Evolutionary conservation across 2,113 vertebrate genomes (phyloP).

Genomic region (Dipodomys spectabilis): DNA sequence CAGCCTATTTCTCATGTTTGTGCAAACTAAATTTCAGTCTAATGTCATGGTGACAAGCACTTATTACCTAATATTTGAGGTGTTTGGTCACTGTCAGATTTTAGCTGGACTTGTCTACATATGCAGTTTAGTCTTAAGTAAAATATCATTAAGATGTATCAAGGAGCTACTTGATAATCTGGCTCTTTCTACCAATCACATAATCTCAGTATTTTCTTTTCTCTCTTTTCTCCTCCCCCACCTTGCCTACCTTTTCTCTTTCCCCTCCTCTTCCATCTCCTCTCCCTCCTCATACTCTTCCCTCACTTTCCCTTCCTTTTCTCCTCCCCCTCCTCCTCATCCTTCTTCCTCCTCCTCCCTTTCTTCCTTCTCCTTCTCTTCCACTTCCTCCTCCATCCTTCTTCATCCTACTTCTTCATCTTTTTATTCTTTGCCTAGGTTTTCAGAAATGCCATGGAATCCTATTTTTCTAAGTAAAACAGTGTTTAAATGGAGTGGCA

Average conservation of each 20-base stretch:
- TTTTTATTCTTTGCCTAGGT: background rate
- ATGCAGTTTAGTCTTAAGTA: background rate
- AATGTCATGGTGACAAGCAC: background rate
- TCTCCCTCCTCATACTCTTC: no score
- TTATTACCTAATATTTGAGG: background rate
- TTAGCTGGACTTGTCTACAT: background rate
- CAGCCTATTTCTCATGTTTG: background rate
- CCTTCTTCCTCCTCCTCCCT: no score
- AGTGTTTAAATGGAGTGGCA: constrained; percentile 33
- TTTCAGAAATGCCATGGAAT: constrained; percentile 34
- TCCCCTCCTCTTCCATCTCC: no score
- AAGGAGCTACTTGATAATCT: background rate
- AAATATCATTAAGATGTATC: background rate
- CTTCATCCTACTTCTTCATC: background rate
- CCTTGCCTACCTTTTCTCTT: no score
- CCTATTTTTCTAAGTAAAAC: constrained; percentile 40
- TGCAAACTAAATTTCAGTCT: background rate
- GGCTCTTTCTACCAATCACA: background rate
- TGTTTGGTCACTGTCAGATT: background rate
- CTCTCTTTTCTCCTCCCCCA: background rate
- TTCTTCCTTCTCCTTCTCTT: no score
- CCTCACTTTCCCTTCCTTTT: background rate
- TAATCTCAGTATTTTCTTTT: background rate
- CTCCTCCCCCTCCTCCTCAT: no score
- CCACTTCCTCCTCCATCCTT: no score